Evolutionary conservation across 2,113 vertebrate species (phyloP).

Genomic region (Dunckerocampus dactyliophorus): DNA sequence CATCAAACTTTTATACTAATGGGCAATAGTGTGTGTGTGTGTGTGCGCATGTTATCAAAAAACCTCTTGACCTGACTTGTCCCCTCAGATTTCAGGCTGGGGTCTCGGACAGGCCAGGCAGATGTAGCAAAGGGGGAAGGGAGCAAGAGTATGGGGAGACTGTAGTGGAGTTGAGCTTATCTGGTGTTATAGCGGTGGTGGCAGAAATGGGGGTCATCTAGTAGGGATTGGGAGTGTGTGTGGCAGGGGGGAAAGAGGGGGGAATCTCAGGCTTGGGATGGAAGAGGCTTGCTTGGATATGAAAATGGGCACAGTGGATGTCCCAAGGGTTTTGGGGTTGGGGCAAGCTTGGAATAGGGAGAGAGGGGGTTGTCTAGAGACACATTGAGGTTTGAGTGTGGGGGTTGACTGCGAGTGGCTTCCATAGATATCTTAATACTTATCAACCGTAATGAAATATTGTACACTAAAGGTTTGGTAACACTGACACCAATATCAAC

Average conservation of each 20-base stretch:
- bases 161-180: constrained; percentile 42
- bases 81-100: constrained; percentile 37
- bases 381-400: constrained; percentile 7
- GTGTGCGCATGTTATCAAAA: constrained; percentile 13
- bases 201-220: constrained; percentile 17
- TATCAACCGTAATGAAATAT: background rate
- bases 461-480: background rate
- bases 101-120: constrained; percentile 30
- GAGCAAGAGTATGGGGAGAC: constrained; percentile 9
- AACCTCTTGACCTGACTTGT: constrained; percentile 35
- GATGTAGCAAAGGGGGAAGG: constrained; percentile 6
- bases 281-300: constrained; percentile 49
- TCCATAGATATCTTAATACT: background rate
- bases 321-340: constrained; percentile 53
- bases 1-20: constrained; percentile 75
- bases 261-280: constrained; percentile 22
- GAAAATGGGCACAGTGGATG: constrained; percentile 63
- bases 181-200: constrained; percentile 42
- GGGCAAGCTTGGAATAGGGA: constrained; percentile 32
- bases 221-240: constrained; percentile 11
- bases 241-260: background rate
- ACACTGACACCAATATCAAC: background rate
- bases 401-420: constrained; percentile 15
- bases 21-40: constrained; percentile 46
- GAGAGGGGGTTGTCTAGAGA: constrained; percentile 11